Percentiles rank a stretch among this genome's conserved stretches.
phyloP scores from a whole-genome alignment of 2,888 invertebrate species.

The Homarus gammarus region DNA sequence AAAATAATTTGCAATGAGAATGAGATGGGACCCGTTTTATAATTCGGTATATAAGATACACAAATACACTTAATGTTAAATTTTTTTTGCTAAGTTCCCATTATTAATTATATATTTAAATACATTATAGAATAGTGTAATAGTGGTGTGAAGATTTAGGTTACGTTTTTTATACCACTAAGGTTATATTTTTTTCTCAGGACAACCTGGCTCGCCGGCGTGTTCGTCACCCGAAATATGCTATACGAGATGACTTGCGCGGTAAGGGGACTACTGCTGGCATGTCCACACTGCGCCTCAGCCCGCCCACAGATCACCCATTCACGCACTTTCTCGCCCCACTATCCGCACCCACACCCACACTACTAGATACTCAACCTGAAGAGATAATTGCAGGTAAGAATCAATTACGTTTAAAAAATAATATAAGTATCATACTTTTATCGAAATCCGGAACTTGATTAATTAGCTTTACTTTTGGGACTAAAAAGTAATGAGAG shows the following conservation, averaged over 20 bases:
- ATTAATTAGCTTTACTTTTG: too few relatives aligned
- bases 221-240: constrained; percentile 56
- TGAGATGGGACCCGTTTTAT: not conserved
- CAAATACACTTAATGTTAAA: too few relatives aligned
- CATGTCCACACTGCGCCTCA: constrained; percentile 26
- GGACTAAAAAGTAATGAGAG: too few relatives aligned
- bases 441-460: too few relatives aligned
- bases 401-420: too few relatives aligned
- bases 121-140: too few relatives aligned
- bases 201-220: constrained; percentile 65
- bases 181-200: not conserved
- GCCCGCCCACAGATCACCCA: constrained; percentile 42
- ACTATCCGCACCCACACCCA: constrained; percentile 43
- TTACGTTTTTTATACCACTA: too few relatives aligned
- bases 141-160: too few relatives aligned
- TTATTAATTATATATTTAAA: too few relatives aligned
- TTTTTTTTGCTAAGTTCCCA: too few relatives aligned
- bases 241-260: constrained; percentile 30
- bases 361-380: constrained; percentile 58
- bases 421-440: too few relatives aligned
- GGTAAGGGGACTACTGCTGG: not conserved
- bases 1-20: not conserved
- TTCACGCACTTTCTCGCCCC: constrained; percentile 73
- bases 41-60: too few relatives aligned
- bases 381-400: constrained; percentile 72